Conservation (phyloP, 2,113 vertebrate genomes). For the Chaetops frenatus region DNA sequence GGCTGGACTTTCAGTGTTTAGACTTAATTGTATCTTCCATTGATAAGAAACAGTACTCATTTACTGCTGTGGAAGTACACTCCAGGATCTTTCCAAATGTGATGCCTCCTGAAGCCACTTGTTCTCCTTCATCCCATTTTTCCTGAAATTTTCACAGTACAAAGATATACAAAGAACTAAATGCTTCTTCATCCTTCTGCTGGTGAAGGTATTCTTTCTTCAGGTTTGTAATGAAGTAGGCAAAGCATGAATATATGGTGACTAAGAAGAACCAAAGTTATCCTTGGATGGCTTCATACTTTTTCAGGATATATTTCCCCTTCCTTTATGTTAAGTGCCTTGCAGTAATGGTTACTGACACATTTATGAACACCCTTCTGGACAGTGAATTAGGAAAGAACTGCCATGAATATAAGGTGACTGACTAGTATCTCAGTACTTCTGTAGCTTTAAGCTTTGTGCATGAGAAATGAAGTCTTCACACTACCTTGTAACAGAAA, state of each 20-base stretch:
- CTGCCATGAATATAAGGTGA: not conserved
- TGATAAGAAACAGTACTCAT: not conserved
- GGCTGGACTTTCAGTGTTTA: not conserved
- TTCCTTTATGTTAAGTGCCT: not conserved
- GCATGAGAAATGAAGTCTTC: not conserved
- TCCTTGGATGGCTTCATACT: not conserved
- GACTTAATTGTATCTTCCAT: not conserved
- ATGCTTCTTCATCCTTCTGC: not conserved
- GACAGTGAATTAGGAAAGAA: not conserved
- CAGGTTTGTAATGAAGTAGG: not conserved
- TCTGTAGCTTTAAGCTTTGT: not conserved
- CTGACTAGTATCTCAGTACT: not conserved
- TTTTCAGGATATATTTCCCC: not conserved
- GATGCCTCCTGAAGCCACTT: not conserved
- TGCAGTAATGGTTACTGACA: not conserved
- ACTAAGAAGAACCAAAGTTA: not conserved
- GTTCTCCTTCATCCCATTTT: not conserved
- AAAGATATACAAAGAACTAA: not conserved
- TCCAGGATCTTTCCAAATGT: not conserved
- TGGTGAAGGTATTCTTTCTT: not conserved
- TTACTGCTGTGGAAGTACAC: not conserved
- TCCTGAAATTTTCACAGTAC: not conserved
- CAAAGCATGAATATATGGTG: not conserved
- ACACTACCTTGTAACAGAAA: not conserved
- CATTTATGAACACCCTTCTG: accelerated